These are phyloP conservation scores for Mesochorus sp. DNA, from an alignment of 2,888 invertebrate genomes.

Conservation along the genomic window DNA sequence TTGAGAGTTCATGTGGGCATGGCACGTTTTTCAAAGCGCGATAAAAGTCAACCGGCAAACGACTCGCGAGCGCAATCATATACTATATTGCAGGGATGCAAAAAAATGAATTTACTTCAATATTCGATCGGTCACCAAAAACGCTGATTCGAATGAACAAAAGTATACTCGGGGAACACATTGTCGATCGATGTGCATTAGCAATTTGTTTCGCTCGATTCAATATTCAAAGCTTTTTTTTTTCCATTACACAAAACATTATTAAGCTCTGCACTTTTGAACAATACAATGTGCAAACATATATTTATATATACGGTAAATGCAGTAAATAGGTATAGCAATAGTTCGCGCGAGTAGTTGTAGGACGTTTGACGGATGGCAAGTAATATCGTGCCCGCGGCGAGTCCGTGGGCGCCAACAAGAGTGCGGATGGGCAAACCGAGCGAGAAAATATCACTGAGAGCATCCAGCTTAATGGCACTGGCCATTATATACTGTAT, in stretches of 20 bases:
- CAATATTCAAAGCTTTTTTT: too few species aligned
- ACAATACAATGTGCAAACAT: not conserved
- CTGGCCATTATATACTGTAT: constrained; percentile 74
- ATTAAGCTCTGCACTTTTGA: not conserved
- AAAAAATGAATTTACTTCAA: not conserved
- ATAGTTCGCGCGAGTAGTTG: constrained; percentile 39
- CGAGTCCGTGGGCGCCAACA: constrained; percentile 76
- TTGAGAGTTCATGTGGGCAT: not conserved
- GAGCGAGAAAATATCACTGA: constrained; percentile 80
- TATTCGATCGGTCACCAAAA: too few species aligned
- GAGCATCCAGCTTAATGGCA: constrained; percentile 78
- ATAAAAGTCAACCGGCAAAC: constrained; percentile 34
- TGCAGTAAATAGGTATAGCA: not conserved
- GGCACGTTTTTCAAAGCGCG: constrained; percentile 18
- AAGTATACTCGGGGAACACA: too few species aligned
- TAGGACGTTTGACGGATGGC: constrained; percentile 75
- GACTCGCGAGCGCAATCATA: constrained; percentile 5
- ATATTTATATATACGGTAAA: not conserved
- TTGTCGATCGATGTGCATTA: too few species aligned
- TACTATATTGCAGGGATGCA: not conserved
- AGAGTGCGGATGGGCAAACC: constrained; percentile 72
- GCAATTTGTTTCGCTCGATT: too few species aligned
- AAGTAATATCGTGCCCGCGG: constrained; percentile 70
- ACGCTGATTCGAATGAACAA: too few species aligned
- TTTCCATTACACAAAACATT: too few species aligned